phyloP scores from a whole-genome alignment of 2,888 invertebrate genomes.

The Phlogophora meticulosa region DNA sequence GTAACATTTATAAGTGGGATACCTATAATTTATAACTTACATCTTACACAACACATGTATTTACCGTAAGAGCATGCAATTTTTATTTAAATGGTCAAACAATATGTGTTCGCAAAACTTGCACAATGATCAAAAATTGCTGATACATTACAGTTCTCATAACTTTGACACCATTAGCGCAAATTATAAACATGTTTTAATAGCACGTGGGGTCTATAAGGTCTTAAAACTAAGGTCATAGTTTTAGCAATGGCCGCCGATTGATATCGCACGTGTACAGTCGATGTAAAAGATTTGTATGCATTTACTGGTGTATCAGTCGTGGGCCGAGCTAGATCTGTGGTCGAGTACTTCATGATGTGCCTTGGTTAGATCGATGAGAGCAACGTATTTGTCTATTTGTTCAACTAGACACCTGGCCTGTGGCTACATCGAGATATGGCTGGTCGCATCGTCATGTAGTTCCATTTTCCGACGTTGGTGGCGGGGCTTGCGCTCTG shows the following conservation, averaged over 20 bases:
- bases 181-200: slow-evolving; percentile 44
- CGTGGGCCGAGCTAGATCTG: too few relatives aligned
- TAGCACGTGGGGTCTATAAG: slow-evolving; percentile 25
- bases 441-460: too few relatives aligned
- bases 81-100: slow-evolving; percentile 1
- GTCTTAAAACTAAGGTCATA: slow-evolving; percentile 43
- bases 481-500: too few relatives aligned
- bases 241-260: slow-evolving; percentile 33
- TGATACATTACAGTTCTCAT: slow-evolving; percentile 39
- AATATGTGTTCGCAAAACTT: slow-evolving; percentile 23
- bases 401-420: too few relatives aligned
- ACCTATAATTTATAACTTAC: neutral
- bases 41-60: slow-evolving; percentile 1
- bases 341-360: too few relatives aligned
- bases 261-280: slow-evolving; percentile 20
- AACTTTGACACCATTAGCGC: slow-evolving; percentile 49
- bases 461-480: too few relatives aligned
- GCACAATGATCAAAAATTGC: slow-evolving; percentile 19
- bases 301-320: neutral
- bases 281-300: slow-evolving; percentile 1
- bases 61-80: neutral
- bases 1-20: too few relatives aligned
- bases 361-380: too few relatives aligned
- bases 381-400: too few relatives aligned
- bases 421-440: too few relatives aligned